A percentile compares a stretch with the other conserved stretches of the same genome.
These are phyloP conservation scores for Chrysomela aeneicollis DNA, from an alignment of 2,888 invertebrate genomes.

Conservation along the genomic window DNA sequence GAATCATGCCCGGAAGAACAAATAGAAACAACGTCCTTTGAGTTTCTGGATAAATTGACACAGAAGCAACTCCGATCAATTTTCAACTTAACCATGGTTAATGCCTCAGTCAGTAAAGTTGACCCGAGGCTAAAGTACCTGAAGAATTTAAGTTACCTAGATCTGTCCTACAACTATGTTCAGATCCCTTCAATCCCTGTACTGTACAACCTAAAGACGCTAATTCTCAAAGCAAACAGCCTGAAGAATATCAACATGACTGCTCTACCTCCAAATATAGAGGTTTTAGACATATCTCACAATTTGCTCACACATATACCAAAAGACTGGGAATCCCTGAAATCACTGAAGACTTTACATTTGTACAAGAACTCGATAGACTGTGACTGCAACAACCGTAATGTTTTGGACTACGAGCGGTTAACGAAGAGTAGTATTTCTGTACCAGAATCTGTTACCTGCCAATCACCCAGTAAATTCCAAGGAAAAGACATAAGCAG, in stretches of 20 bases:
- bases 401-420: slow-evolving; percentile 70
- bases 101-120: slow-evolving; percentile 50
- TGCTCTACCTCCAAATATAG: slow-evolving; percentile 53
- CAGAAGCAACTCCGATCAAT: slow-evolving; percentile 52
- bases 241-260: slow-evolving; percentile 51
- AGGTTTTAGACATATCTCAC: slow-evolving; percentile 68
- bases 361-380: slow-evolving; percentile 73
- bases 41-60: slow-evolving; percentile 73
- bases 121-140: slow-evolving; percentile 55
- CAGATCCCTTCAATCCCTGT: slow-evolving; percentile 44
- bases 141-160: slow-evolving; percentile 52
- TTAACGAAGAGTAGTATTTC: slow-evolving; percentile 57
- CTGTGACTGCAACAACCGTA: slow-evolving; percentile 70
- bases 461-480: slow-evolving; percentile 51
- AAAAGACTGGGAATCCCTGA: slow-evolving; percentile 65
- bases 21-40: slow-evolving; percentile 73
- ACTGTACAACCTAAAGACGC: slow-evolving; percentile 51
- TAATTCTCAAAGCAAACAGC: slow-evolving; percentile 54
- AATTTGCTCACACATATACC: slow-evolving; percentile 68
- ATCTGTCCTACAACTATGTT: slow-evolving; percentile 53
- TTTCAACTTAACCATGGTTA: slow-evolving; percentile 50
- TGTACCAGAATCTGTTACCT: slow-evolving; percentile 51
- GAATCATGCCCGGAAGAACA: slow-evolving; percentile 73
- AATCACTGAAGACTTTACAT: slow-evolving; percentile 69
- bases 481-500: slow-evolving; percentile 48